Conservation (phyloP, 2,113 vertebrate species). For the Riparia riparia region DNA sequence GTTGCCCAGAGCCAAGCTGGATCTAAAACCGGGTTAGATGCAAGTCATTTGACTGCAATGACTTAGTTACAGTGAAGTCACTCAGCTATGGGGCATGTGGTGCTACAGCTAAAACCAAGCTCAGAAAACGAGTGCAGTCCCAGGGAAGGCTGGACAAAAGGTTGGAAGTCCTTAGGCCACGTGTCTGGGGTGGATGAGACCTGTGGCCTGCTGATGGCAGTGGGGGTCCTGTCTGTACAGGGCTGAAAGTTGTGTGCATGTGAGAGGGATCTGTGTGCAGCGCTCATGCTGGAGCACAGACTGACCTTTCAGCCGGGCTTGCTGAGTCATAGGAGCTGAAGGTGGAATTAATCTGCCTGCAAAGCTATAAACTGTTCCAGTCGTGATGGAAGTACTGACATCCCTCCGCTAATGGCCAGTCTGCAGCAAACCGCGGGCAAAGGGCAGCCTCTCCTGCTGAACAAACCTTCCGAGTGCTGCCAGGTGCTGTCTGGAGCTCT, state of each 20-base stretch:
- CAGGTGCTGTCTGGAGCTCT: not conserved
- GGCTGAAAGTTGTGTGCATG: not conserved
- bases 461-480: not conserved
- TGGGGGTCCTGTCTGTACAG: not conserved
- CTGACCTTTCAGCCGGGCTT: not conserved
- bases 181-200: not conserved
- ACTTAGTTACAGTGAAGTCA: not conserved
- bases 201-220: not conserved
- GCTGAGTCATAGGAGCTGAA: not conserved
- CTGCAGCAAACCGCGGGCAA: not conserved
- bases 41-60: not conserved
- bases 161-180: not conserved
- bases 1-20: not conserved
- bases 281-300: fast-evolving
- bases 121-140: not conserved
- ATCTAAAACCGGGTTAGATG: not conserved
- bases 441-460: not conserved
- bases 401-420: not conserved
- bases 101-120: not conserved
- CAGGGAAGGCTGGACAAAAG: not conserved
- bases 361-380: not conserved
- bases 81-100: not conserved
- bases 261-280: not conserved
- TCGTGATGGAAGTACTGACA: not conserved
- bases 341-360: not conserved